These are phyloP conservation scores for Pemphredon lugubris DNA, from an alignment of 2,888 invertebrate species.

Conservation along the genomic window DNA sequence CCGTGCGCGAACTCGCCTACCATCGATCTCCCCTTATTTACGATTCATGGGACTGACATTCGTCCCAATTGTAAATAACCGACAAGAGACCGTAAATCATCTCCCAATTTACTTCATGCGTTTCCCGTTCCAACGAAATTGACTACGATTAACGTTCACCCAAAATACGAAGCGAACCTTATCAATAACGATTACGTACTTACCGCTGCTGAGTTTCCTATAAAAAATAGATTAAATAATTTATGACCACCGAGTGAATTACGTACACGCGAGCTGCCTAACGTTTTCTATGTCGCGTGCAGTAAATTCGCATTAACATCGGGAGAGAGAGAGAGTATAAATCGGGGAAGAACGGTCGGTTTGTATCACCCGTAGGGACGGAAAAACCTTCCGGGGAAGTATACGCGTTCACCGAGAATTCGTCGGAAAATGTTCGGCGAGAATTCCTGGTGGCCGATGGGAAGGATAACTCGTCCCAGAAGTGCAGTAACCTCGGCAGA, in stretches of 20 bases:
- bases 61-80: too few relatives aligned
- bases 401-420: slow-evolving; percentile 53
- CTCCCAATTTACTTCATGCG: too few relatives aligned
- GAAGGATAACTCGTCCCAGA: slow-evolving; percentile 77
- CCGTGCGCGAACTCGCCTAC: not conserved
- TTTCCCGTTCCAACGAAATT: too few relatives aligned
- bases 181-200: too few relatives aligned
- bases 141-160: too few relatives aligned
- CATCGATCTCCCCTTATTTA: not conserved
- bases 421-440: slow-evolving; percentile 50
- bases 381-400: slow-evolving; percentile 43
- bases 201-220: not conserved
- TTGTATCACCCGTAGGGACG: slow-evolving; percentile 27
- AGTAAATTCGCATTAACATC: slow-evolving; percentile 8
- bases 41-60: not conserved
- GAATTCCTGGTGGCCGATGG: slow-evolving; percentile 65
- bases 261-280: slow-evolving; percentile 10
- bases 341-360: slow-evolving; percentile 48
- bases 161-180: too few relatives aligned
- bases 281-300: slow-evolving; percentile 16
- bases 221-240: slow-evolving; percentile 1
- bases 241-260: slow-evolving; percentile 11
- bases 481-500: slow-evolving; percentile 78
- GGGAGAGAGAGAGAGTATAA: slow-evolving; percentile 32
- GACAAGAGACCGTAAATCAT: too few relatives aligned